These are phyloP conservation scores for Bryconaethiops microstoma DNA, from an alignment of 2,797 vertebrate species.

Conservation along the genomic window DNA sequence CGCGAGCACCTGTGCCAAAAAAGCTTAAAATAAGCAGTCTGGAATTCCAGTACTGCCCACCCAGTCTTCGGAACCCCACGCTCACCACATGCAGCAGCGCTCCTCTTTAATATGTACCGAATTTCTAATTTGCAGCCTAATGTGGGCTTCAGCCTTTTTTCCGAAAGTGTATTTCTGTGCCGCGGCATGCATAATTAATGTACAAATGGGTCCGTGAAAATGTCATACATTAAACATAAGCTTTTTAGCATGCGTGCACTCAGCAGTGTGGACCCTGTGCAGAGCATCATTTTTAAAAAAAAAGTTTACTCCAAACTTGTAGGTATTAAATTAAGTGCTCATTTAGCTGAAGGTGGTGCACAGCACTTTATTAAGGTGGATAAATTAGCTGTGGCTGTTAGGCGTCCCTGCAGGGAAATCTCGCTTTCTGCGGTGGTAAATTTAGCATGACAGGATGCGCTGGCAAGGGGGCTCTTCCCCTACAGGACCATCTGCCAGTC, in stretches of 20 bases:
- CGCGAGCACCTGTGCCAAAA: slow-evolving; percentile 74
- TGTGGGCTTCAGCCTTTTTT: slow-evolving; percentile 56
- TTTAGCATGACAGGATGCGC: slow-evolving; percentile 67
- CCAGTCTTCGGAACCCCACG: slow-evolving; percentile 33
- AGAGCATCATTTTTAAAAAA: not conserved
- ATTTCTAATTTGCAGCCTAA: slow-evolving; percentile 54
- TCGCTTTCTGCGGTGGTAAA: slow-evolving; percentile 60
- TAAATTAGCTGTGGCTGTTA: slow-evolving; percentile 59
- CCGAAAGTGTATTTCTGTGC: slow-evolving; percentile 55
- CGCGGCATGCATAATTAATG: slow-evolving; percentile 70
- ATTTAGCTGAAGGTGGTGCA: slow-evolving; percentile 55
- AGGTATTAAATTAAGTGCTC: slow-evolving; percentile 49
- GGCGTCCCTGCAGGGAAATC: slow-evolving; percentile 65
- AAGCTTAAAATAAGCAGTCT: slow-evolving; percentile 73
- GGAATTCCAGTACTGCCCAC: slow-evolving; percentile 72
- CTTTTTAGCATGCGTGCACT: slow-evolving; percentile 58
- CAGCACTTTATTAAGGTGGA: slow-evolving; percentile 61
- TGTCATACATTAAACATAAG: slow-evolving; percentile 69
- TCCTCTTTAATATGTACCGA: slow-evolving; percentile 52
- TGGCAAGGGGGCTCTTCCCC: slow-evolving; percentile 48
- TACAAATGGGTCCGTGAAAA: slow-evolving; percentile 68
- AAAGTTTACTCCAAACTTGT: slow-evolving; percentile 9
- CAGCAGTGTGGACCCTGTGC: slow-evolving; percentile 51
- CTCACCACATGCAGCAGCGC: slow-evolving; percentile 19
- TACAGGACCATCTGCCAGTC: slow-evolving; percentile 62